Evolutionary conservation across 2,113 vertebrate species (phyloP), one percentile per base, ranked within the genome.

Genomic region (Mugil cephalus): DNA sequence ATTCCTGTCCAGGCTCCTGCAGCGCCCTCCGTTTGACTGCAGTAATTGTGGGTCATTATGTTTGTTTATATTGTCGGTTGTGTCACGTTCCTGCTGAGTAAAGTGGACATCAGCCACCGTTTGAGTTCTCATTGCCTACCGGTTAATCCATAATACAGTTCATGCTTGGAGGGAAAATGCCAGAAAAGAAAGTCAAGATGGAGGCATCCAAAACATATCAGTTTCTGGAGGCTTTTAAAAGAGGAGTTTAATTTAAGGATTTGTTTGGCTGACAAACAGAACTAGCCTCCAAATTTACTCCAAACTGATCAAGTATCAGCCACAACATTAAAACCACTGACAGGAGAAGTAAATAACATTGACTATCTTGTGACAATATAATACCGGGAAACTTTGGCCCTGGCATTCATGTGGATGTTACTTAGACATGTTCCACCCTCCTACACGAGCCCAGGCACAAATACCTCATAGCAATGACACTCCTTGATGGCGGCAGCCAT

Each of bases 101-200:
- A 74, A 71, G 67, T 76, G 51, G 40, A 81, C 64, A 55, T 52
- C 45, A 34, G 39, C 45, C 17, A 1, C 60, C 58, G 66, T 67
- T 85, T 81, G 53, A 80, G 76, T 76, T 76, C 47, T 39, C 52
- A 64, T 74, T 76, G 65, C 56, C 52, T 40, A 66, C 43, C 42
- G 30, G 67, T 53, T 71, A 65, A 74, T 74, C 52, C 69, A 64
- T 42, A 45, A 55, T 15, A 40, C 18, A 21, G 36, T 50, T 56
- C 36, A 50, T 39, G 52, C 43, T 63, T 36, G 6, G 11, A 34
- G 3, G 19, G 34, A 69, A 74, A 63, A 34, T 8, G 8, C 30
- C 39, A 52, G 10, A 52, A 14, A 53, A 56, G 35, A 66, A 55
- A 66, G 36, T 48, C 34, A 53, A 67, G 63, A 63, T 46, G 2